Percentiles rank a stretch among this genome's conserved stretches.
These are phyloP conservation scores for Drosophila jambulina DNA, from an alignment of 1,140 invertebrate species.

Conservation along the genomic window DNA sequence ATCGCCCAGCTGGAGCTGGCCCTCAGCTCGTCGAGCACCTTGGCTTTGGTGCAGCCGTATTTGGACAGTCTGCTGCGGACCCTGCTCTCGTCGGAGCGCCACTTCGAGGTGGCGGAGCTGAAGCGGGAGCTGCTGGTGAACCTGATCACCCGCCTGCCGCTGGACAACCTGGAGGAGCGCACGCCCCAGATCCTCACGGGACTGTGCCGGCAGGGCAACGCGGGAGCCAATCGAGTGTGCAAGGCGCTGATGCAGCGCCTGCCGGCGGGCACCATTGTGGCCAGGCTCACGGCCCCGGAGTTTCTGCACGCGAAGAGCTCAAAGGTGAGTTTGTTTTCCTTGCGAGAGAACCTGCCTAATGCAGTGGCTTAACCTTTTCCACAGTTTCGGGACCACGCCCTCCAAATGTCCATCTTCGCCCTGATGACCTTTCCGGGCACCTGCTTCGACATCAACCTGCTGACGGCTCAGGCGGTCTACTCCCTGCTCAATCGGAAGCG, in stretches of 20 bases:
- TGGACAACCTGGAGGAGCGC: constrained; percentile 84
- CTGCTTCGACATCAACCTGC: constrained; percentile 89
- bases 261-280: constrained; percentile 88
- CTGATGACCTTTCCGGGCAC: constrained; percentile 92
- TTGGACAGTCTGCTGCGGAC: constrained; percentile 88
- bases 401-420: constrained; percentile 91
- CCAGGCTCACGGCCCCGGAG: constrained; percentile 88
- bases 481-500: constrained; percentile 89
- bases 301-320: constrained; percentile 89
- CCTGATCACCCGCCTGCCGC: constrained; percentile 78
- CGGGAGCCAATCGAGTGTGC: constrained; percentile 87
- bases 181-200: constrained; percentile 86
- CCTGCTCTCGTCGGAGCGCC: constrained; percentile 85
- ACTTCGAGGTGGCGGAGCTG: constrained; percentile 77
- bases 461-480: constrained; percentile 87
- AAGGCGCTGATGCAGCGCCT: constrained; percentile 89
- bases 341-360: not conserved
- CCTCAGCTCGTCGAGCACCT: constrained; percentile 86
- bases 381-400: constrained; percentile 90
- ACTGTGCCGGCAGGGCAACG: constrained; percentile 87
- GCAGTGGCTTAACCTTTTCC: not conserved
- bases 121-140: constrained; percentile 79
- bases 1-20: constrained; percentile 86
- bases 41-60: constrained; percentile 87
- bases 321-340: constrained; percentile 83